These are phyloP conservation scores for Eulemur mongoz DNA, from an alignment of 2,797 vertebrate genomes.

Conservation along the genomic window DNA sequence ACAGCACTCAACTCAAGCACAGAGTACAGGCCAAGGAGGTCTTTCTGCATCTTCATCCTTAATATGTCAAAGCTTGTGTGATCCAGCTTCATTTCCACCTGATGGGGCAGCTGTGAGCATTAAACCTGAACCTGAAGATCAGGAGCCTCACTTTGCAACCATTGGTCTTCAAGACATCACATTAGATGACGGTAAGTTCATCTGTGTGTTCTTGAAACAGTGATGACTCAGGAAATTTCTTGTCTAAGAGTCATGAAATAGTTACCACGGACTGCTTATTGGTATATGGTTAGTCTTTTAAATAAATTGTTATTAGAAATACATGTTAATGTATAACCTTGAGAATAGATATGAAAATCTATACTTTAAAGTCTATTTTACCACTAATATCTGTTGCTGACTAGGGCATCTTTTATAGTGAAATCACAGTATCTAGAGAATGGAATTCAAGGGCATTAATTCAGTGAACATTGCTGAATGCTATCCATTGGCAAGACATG, in stretches of 20 bases:
- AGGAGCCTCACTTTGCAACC: constrained; percentile 94
- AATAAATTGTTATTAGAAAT: constrained; percentile 39
- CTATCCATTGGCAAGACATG: neutral
- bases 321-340: neutral
- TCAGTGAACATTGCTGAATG: constrained; percentile 36
- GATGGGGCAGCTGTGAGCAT: constrained; percentile 91
- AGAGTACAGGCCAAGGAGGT: constrained; percentile 88
- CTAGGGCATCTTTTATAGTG: neutral
- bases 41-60: constrained; percentile 87
- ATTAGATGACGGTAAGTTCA: constrained; percentile 96
- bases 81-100: constrained; percentile 89
- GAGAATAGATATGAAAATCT: neutral
- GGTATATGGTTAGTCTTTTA: constrained; percentile 35
- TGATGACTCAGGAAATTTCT: neutral
- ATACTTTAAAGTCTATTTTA: constrained; percentile 14
- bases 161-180: constrained; percentile 99
- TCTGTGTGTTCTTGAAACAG: constrained; percentile 44
- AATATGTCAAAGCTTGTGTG: constrained; percentile 89
- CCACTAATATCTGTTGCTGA: neutral
- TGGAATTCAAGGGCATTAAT: constrained; percentile 1
- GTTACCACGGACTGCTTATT: neutral
- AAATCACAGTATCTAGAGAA: neutral
- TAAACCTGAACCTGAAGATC: constrained; percentile 96
- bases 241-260: constrained; percentile 14
- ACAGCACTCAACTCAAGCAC: constrained; percentile 88